phyloP scores from a whole-genome alignment of 2,797 vertebrate species.

The Acrocephalus scirpaceus region DNA sequence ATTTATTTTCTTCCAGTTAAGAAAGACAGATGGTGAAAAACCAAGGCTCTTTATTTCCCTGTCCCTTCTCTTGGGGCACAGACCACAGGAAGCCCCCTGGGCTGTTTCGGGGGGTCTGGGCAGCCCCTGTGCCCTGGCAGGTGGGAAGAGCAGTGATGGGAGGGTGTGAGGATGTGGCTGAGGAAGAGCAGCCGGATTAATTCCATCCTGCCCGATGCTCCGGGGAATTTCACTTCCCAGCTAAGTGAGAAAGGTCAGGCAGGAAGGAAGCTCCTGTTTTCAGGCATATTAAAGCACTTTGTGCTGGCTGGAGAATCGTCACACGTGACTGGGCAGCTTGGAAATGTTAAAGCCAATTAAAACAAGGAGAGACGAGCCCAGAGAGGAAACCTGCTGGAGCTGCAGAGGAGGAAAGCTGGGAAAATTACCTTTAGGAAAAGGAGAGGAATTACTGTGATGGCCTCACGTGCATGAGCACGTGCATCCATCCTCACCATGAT shows the following conservation, averaged over 20 bases:
- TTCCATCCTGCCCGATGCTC: neutral
- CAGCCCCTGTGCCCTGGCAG: neutral
- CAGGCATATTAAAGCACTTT: neutral
- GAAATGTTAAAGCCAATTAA: conserved; percentile 10
- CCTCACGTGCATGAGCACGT: neutral
- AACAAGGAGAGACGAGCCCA: neutral
- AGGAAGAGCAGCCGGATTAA: neutral
- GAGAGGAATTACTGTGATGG: neutral
- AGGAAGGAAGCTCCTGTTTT: neutral
- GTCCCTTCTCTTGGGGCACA: neutral
- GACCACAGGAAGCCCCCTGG: neutral
- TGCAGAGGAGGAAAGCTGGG: neutral
- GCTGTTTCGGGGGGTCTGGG: neutral
- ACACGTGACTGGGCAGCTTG: neutral
- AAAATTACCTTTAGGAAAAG: neutral
- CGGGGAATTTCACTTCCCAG: neutral
- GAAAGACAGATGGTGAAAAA: neutral
- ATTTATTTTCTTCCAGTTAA: neutral
- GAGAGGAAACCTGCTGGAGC: neutral
- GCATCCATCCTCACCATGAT: neutral
- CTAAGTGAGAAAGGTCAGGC: neutral
- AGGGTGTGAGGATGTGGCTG: accelerated
- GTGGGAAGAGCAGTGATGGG: neutral
- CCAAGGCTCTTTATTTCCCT: neutral
- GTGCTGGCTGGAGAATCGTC: neutral